Base-by-base conservation (phyloP, 1,140 invertebrate species). In the Conus ventricosus region DNA sequence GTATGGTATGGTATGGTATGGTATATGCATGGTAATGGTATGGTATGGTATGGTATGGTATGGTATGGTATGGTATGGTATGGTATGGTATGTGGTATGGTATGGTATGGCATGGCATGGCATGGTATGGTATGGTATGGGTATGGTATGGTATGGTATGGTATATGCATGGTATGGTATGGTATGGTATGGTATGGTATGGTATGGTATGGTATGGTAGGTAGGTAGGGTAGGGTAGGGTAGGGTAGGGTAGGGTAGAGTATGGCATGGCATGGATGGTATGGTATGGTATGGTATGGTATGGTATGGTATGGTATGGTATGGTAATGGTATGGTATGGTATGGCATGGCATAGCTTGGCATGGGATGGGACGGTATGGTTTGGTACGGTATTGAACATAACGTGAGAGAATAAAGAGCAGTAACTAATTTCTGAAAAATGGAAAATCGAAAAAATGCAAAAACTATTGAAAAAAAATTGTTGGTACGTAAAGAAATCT, bases 41-140 rank as follows among this genome's bases (percentile, higher is more conserved):
- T n/a, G n/a, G n/a, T n/a, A n/a, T n/a, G n/a, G n/a, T 89, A 90
- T 90, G 88, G 89, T 91, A 91, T 90, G 87, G 89, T 91, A 91
- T 90, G 91, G 88, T 89, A 90, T 90, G 90, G 89, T 89, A 90
- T 91, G 90, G 88, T 39, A 39, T 39, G 39, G 39, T 39, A 39
- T n/a, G n/a, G n/a, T n/a, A n/a, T n/a, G n/a, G n/a, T n/a, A n/a
- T n/a, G n/a, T n/a, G n/a, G n/a, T 85, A 88, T 90, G 75, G 82
- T 88, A 90, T 90, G 83, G 86, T 90, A 88, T 90, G 87, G 60
- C 88, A 39, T 88, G 86, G 80, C 88, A 90, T 88, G 88, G 89
- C 88, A 89, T 88, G 88, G 85, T 76, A 71, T 80, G 85, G 76
- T 81, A 55, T 71, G 82, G 25, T 51, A 84, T 63, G n/a, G 60